These are phyloP conservation scores for Desmodus rotundus DNA, from an alignment of 2,113 vertebrate species.

Conservation along the genomic window DNA sequence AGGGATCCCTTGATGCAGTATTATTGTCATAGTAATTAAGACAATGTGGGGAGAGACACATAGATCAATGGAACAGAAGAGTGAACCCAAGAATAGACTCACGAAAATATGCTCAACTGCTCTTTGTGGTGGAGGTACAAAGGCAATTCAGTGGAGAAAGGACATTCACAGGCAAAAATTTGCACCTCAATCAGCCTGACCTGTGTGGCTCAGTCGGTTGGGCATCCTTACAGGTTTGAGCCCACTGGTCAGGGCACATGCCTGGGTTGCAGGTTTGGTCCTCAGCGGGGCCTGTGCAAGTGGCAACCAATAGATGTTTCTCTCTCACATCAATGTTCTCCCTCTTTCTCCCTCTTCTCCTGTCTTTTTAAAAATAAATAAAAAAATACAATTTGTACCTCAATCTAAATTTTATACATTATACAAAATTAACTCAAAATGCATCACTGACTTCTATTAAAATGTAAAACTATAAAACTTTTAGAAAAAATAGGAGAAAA, in stretches of 20 bases:
- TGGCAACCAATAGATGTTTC: too few relatives aligned
- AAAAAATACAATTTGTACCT: too few relatives aligned
- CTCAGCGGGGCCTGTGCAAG: too few relatives aligned
- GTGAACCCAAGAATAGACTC: background rate
- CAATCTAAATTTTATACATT: background rate
- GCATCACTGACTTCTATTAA: background rate
- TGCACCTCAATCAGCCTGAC: too few relatives aligned
- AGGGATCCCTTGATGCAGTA: background rate
- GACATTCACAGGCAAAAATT: background rate
- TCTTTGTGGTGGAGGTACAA: background rate
- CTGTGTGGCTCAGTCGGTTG: too few relatives aligned
- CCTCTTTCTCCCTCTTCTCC: too few relatives aligned
- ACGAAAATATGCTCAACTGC: background rate
- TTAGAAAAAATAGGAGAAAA: background rate
- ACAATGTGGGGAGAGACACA: background rate
- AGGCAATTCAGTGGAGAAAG: background rate
- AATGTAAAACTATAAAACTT: background rate
- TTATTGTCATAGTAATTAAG: background rate
- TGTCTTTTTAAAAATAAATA: too few relatives aligned
- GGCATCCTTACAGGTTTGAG: too few relatives aligned
- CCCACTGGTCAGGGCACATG: too few relatives aligned
- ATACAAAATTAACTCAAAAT: background rate
- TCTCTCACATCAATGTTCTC: too few relatives aligned
- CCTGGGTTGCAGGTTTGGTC: too few relatives aligned
- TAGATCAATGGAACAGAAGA: background rate